Evolutionary conservation across 2,888 invertebrate species (phyloP), one percentile per base, ranked within the genome.

Genomic region (Morpho deidamia): DNA sequence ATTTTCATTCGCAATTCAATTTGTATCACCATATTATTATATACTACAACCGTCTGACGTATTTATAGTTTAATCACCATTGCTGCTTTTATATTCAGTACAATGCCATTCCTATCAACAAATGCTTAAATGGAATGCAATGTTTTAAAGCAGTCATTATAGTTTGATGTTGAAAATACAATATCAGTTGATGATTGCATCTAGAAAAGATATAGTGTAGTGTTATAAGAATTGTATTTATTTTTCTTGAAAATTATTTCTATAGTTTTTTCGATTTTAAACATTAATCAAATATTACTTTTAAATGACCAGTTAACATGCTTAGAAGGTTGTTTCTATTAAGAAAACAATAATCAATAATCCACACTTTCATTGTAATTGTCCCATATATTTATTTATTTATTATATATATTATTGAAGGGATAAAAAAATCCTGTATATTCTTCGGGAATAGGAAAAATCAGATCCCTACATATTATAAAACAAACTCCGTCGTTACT

Each of bases 1-100:
- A 67, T 80, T 68, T 71, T 81, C 72, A 72, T 69, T 67, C 63
- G 66, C 74, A 77, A 72, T 69, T 64, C 51, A 42, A 61, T 52
- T 53, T 39, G 53, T 61, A 39, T 43, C 44, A 32, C 44, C 23
- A 10, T 45, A 8, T 10, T n/a, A 37, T 38, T 8, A 38, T 8
- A 7, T 12, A 14, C 7, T 33, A 41, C 1, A 7, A 3, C 37
- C 8, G 9, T 7, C 37, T 37, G 37, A 9, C 37, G 1, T 46
- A 23, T 33, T 11, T 7, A 23, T 14, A 38, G 10, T 44, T 14
- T 34, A 8, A 0, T 11, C 47, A 67, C 56, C 70, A 72, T 67
- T 65, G 69, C 58, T 49, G 48, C 7, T 23, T 57, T 8, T 11
- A 39, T 42, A 11, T 10, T 11, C 9, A 10, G 9, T 12, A 14